Conservation (phyloP, 2,888 invertebrate species). For the Seira musarum region DNA sequence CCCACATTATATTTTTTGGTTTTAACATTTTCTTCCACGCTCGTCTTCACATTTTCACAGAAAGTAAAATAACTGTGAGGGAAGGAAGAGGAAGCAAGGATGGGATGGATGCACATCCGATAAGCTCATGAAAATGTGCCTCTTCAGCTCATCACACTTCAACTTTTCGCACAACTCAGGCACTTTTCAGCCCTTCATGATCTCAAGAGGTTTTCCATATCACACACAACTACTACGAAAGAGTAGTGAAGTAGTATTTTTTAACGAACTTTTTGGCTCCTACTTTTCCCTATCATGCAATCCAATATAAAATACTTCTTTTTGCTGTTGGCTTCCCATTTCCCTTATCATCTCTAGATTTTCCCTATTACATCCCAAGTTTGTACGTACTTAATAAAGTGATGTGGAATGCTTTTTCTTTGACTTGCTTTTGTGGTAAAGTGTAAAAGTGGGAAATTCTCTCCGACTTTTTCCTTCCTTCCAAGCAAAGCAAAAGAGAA, state of each 20-base stretch:
- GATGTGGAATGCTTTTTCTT: slow-evolving; percentile 43
- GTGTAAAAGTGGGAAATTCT: slow-evolving; percentile 60
- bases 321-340: slow-evolving; percentile 33
- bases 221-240: slow-evolving; percentile 56
- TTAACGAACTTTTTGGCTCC: slow-evolving; percentile 52
- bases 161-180: slow-evolving; percentile 70
- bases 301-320: too few species aligned
- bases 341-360: slow-evolving; percentile 41
- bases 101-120: slow-evolving; percentile 60
- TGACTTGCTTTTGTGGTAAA: too few species aligned
- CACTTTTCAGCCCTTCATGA: slow-evolving; percentile 69
- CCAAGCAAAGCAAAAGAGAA: too few species aligned
- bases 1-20: too few species aligned
- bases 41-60: slow-evolving; percentile 60
- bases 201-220: slow-evolving; percentile 63
- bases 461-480: too few species aligned
- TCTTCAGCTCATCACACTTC: slow-evolving; percentile 68
- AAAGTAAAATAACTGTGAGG: slow-evolving; percentile 56
- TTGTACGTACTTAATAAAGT: slow-evolving; percentile 53
- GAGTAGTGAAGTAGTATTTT: too few species aligned
- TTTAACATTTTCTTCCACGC: slow-evolving; percentile 55
- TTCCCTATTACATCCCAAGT: slow-evolving; percentile 46
- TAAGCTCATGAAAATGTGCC: slow-evolving; percentile 65
- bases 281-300: slow-evolving; percentile 40
- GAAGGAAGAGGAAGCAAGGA: too few species aligned